These are phyloP conservation scores for Oryzias melastigma DNA, from an alignment of 2,113 vertebrate genomes.

Conservation along the genomic window DNA sequence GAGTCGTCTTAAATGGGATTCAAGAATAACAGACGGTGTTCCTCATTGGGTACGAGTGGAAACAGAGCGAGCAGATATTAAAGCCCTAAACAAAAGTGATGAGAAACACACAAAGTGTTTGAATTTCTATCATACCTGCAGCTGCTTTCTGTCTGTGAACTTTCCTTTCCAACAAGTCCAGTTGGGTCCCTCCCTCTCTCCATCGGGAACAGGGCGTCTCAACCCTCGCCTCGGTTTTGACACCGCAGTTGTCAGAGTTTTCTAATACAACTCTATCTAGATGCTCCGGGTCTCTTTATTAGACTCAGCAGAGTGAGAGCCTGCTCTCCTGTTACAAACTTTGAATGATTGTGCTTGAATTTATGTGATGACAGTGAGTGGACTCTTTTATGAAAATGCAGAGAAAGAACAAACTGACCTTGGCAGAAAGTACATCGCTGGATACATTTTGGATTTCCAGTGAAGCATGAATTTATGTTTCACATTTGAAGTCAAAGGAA, in stretches of 20 bases:
- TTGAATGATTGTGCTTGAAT: neutral
- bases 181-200: constrained; percentile 7
- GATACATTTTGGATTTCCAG: neutral
- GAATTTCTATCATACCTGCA: constrained; percentile 17
- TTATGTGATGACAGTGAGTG: neutral
- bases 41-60: neutral
- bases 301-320: neutral
- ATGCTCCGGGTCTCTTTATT: neutral
- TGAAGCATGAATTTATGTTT: neutral
- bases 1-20: too few relatives aligned
- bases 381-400: neutral
- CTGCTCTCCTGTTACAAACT: neutral
- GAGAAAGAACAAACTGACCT: neutral
- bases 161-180: constrained; percentile 15
- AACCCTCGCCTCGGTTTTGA: constrained; percentile 11
- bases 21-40: too few relatives aligned
- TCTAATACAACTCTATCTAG: neutral
- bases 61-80: neutral
- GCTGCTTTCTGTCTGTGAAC: constrained; percentile 10
- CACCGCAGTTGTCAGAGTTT: constrained; percentile 10
- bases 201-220: constrained; percentile 4
- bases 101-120: constrained; percentile 16
- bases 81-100: constrained; percentile 1
- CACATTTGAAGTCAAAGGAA: neutral
- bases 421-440: neutral